phyloP scores from a whole-genome alignment of 2,797 vertebrate genomes.

The Falco columbarius region DNA sequence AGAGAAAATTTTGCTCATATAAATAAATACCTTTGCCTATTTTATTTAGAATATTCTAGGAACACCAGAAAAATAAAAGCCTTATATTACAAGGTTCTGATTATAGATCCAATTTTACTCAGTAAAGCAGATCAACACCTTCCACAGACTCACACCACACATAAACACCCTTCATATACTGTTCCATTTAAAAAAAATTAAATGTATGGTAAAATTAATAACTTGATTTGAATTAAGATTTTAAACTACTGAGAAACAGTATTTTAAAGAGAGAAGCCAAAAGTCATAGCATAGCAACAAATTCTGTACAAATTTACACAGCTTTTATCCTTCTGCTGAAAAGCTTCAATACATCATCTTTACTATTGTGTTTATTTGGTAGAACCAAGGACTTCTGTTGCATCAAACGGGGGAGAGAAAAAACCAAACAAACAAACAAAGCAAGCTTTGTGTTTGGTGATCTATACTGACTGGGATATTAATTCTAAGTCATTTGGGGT shows the following conservation, averaged over 20 bases:
- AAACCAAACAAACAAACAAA: not conserved
- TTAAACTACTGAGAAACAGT: not conserved
- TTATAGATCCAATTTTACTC: not conserved
- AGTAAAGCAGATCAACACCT: not conserved
- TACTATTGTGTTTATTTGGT: not conserved
- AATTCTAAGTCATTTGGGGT: not conserved
- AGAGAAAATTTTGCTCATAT: not conserved
- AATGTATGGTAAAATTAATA: not conserved
- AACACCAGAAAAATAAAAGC: not conserved
- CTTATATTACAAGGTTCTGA: not conserved
- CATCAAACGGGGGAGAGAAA: not conserved
- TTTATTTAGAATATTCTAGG: not conserved
- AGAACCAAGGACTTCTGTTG: not conserved
- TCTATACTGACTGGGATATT: not conserved
- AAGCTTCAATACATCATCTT: not conserved
- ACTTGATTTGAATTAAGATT: not conserved
- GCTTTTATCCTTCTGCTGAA: not conserved
- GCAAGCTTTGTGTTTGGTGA: not conserved
- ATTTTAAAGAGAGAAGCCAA: not conserved
- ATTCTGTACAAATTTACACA: not conserved
- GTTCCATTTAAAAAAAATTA: not conserved
- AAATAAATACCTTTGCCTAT: not conserved
- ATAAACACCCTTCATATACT: not conserved
- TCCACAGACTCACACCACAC: not conserved
- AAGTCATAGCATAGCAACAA: not conserved